Evolutionary conservation across 2,113 vertebrate species (phyloP).

Genomic region (Seriola rivoliana): DNA sequence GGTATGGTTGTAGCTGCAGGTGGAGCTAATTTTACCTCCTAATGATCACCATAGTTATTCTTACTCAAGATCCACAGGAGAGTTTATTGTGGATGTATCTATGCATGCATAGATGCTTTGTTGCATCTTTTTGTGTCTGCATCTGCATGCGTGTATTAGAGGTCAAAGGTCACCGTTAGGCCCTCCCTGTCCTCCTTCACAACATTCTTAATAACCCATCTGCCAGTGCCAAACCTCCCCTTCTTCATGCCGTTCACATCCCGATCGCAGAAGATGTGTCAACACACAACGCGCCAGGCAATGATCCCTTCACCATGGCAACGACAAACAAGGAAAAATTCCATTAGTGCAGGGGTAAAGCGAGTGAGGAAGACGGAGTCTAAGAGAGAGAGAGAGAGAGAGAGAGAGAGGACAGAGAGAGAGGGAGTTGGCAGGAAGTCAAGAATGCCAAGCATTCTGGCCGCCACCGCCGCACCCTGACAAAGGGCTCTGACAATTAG

Average conservation of each 20-base stretch:
- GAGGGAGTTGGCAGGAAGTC: conserved; percentile 83
- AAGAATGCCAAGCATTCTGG: conserved; percentile 87
- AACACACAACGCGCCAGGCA: conserved; percentile 90
- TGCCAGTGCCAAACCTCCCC: conserved; percentile 70
- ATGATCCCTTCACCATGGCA: conserved; percentile 89
- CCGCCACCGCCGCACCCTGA: conserved; percentile 82
- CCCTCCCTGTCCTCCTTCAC: background rate
- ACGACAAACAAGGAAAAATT: conserved; percentile 90
- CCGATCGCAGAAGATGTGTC: conserved; percentile 30
- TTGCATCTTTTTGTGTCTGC: conserved; percentile 35
- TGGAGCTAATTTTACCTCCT: no score
- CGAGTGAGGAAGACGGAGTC: conserved; percentile 48
- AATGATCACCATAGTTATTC: no score
- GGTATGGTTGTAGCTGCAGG: no score
- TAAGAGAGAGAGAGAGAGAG: conserved; percentile 54
- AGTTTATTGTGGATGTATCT: background rate
- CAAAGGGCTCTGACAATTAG: conserved; percentile 77
- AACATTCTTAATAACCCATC: conserved; percentile 77
- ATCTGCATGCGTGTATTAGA: background rate
- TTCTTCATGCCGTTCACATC: background rate
- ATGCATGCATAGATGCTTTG: conserved; percentile 12
- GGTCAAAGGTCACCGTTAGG: conserved; percentile 43
- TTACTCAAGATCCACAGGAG: no score
- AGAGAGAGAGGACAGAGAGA: conserved; percentile 30
- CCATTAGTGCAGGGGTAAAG: conserved; percentile 77